Base-by-base conservation (phyloP, 2,888 invertebrate species). In the Amphipyra berbera region DNA sequence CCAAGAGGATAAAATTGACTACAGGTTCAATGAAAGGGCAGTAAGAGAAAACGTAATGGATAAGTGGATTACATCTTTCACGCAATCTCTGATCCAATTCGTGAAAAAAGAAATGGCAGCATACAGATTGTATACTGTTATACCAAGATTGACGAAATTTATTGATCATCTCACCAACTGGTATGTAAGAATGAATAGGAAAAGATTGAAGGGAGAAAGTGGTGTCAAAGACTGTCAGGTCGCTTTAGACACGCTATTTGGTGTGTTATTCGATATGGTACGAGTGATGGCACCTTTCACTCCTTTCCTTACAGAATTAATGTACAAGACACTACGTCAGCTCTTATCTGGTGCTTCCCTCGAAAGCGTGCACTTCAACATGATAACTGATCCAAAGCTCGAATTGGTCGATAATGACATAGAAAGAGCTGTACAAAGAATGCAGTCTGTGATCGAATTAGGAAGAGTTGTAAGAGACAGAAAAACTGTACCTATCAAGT, bases 131-230 rank as follows among this genome's bases (percentile, higher is more conserved):
- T 99, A 99, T 87, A 99, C 99, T 0, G 99, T 99, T 9, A 97
- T 99, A 9, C 99, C 99, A 0, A 95, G 97, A 57, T 94, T 99
- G 44, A 97, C 99, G 0, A 98, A 99, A 88, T 99, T 98, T 90
- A 98, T 99, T 75, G 99, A 99, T 86, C 98, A 99, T 86, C 96
- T 99, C 4, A 99, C 99, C 33, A 99, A 99, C 90, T 99, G 99
- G 99, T 99, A 99, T 89, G 99, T 99, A 35, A 96, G 99, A 70
- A 97, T 99, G 97, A 99, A 99, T 90, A 96, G 99, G 60, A 97
- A 97, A 81, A 96, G 99, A 54, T 96, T 99, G 66, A 99, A 99
- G 95, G 99, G 99, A 42, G 99, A 99, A 85, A 95, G 95, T 72
- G 98, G 98, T 0, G 87, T 95, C 2, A 95, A 96, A 35, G 99